Conservation (phyloP, 1,140 invertebrate genomes). For the Drosophila kepulauana region DNA sequence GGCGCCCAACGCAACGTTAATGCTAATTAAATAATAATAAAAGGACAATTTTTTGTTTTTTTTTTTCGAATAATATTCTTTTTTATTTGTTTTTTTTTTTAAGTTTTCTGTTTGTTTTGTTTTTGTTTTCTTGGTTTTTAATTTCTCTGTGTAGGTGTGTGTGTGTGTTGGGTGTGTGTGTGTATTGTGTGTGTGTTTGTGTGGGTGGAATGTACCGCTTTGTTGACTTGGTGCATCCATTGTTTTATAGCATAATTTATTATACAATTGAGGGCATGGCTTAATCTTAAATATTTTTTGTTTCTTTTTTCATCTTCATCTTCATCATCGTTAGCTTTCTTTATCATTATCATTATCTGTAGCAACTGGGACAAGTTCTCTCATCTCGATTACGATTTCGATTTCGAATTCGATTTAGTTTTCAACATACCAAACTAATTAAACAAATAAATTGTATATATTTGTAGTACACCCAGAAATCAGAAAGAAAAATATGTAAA, state of each 20-base stretch:
- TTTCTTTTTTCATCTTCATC: constrained; percentile 16
- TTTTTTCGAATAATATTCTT: constrained; percentile 80
- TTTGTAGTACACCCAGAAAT: constrained; percentile 39
- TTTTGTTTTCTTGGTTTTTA: constrained; percentile 76
- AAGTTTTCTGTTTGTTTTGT: constrained; percentile 64
- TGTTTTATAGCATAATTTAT: constrained; percentile 75
- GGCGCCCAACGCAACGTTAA: constrained; percentile 16
- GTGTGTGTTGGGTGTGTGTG: constrained; percentile 42
- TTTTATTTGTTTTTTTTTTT: constrained; percentile 76
- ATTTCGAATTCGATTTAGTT: constrained; percentile 38
- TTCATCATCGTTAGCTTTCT: constrained; percentile 17
- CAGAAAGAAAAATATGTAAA: constrained; percentile 38
- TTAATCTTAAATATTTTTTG: constrained; percentile 73
- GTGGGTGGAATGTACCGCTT: constrained; percentile 73
- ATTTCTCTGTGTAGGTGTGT: constrained; percentile 41
- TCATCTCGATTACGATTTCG: constrained; percentile 16
- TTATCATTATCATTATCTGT: constrained; percentile 23
- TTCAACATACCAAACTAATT: constrained; percentile 77
- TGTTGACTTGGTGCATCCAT: constrained; percentile 77
- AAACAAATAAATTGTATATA: constrained; percentile 40
- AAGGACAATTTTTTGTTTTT: constrained; percentile 43
- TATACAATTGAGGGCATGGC: constrained; percentile 82
- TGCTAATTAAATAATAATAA: constrained; percentile 79
- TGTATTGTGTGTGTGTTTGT: constrained; percentile 46
- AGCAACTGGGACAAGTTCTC: constrained; percentile 28